Conservation (phyloP, 2,113 vertebrate genomes). For the Hylia prasina region DNA sequence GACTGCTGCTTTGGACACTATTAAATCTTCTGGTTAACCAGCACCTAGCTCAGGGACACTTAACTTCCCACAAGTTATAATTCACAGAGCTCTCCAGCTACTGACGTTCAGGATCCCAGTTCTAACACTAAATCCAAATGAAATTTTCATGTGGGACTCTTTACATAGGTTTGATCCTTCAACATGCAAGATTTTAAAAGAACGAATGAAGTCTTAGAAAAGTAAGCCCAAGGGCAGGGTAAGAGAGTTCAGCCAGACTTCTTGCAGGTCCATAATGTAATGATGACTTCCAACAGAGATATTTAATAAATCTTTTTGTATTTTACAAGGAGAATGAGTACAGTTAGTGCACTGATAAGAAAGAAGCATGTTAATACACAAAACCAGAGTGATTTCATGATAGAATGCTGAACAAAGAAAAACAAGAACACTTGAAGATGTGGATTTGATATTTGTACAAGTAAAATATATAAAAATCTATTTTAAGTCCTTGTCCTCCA, state of each 20-base stretch:
- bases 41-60: neutral
- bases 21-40: neutral
- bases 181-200: neutral
- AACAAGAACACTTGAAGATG: neutral
- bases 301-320: neutral
- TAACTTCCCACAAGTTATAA: neutral
- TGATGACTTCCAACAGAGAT: neutral
- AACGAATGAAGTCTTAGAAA: neutral
- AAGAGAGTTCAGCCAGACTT: neutral
- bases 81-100: neutral
- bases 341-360: neutral
- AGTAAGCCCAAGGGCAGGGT: neutral
- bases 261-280: accelerated
- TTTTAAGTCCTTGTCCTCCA: neutral
- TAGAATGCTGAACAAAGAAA: neutral
- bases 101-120: neutral
- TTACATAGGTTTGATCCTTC: neutral
- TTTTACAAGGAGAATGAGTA: neutral
- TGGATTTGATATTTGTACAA: neutral
- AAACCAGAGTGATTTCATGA: neutral
- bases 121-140: neutral
- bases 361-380: neutral
- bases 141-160: neutral
- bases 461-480: neutral
- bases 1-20: neutral